Conservation (phyloP, 2,888 invertebrate genomes). For the Meta bourneti region DNA sequence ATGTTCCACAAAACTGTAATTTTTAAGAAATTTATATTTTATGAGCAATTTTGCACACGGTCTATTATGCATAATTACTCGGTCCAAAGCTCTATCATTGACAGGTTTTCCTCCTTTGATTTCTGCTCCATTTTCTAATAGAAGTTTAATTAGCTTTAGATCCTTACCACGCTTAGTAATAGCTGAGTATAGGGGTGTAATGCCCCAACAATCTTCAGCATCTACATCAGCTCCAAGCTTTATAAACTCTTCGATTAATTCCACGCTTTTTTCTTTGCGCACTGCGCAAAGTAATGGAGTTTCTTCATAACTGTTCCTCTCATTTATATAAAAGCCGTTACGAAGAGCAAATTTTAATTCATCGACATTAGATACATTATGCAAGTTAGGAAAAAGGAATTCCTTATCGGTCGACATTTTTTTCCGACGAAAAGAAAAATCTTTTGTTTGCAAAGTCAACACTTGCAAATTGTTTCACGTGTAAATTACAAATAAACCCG, state of each 20-base stretch:
- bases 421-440: neutral
- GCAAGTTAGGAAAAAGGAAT: neutral
- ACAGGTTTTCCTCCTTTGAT: neutral
- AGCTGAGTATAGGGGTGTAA: slow-evolving; percentile 29
- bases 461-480: too few relatives aligned
- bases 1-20: neutral
- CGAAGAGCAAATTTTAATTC: neutral
- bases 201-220: slow-evolving; percentile 31
- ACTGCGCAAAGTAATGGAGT: slow-evolving; percentile 27
- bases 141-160: neutral
- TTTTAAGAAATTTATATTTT: slow-evolving; percentile 35
- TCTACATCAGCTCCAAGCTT: slow-evolving; percentile 8
- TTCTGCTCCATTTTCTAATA: slow-evolving; percentile 34
- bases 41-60: slow-evolving; percentile 7
- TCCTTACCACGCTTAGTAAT: slow-evolving; percentile 1
- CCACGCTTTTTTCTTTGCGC: neutral
- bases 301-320: slow-evolving; percentile 18
- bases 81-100: slow-evolving; percentile 16
- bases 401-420: neutral
- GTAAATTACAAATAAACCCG: too few relatives aligned
- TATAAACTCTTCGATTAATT: slow-evolving; percentile 22
- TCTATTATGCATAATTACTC: neutral
- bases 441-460: too few relatives aligned
- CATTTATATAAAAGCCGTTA: slow-evolving; percentile 4
- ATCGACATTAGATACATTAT: neutral